Conservation (phyloP, 2,888 invertebrate genomes). For the Sesia apiformis region DNA sequence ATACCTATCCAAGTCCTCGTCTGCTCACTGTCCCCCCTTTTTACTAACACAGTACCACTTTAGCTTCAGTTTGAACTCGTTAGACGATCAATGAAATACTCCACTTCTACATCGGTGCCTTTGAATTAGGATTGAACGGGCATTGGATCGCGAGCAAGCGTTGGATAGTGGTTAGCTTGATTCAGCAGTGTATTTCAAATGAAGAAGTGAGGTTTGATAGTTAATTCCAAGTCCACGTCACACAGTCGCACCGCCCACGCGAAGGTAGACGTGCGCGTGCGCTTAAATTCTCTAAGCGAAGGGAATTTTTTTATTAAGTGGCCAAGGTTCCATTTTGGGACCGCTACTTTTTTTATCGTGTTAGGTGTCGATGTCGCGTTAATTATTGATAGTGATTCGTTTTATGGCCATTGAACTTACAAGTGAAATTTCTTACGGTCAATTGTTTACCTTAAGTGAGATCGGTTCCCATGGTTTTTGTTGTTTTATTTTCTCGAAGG, state of each 20-base stretch:
- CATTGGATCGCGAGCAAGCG: constrained; percentile 18
- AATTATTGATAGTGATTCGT: constrained; percentile 8
- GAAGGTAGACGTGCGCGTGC: constrained; percentile 54
- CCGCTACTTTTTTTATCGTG: constrained; percentile 18
- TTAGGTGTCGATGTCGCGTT: background rate
- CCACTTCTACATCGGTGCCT: too few species aligned
- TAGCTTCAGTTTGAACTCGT: constrained; percentile 14
- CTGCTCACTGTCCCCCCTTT: constrained; percentile 34
- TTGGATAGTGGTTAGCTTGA: constrained; percentile 31
- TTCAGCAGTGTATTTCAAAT: constrained; percentile 9
- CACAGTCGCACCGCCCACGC: constrained; percentile 62
- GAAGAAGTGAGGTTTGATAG: constrained; percentile 34
- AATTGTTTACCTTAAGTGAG: constrained; percentile 32
- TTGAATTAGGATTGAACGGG: too few species aligned
- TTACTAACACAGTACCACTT: constrained; percentile 15
- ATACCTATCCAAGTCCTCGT: constrained; percentile 20
- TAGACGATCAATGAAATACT: background rate
- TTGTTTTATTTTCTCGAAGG: background rate
- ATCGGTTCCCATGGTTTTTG: constrained; percentile 33
- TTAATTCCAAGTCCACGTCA: constrained; percentile 62
- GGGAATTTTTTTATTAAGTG: constrained; percentile 37
- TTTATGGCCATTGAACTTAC: constrained; percentile 18
- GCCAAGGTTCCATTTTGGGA: constrained; percentile 31
- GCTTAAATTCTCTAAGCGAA: constrained; percentile 24
- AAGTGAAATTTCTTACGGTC: constrained; percentile 18